Base-by-base conservation (phyloP, 2,888 invertebrate species). In the Cantharis rufa region DNA sequence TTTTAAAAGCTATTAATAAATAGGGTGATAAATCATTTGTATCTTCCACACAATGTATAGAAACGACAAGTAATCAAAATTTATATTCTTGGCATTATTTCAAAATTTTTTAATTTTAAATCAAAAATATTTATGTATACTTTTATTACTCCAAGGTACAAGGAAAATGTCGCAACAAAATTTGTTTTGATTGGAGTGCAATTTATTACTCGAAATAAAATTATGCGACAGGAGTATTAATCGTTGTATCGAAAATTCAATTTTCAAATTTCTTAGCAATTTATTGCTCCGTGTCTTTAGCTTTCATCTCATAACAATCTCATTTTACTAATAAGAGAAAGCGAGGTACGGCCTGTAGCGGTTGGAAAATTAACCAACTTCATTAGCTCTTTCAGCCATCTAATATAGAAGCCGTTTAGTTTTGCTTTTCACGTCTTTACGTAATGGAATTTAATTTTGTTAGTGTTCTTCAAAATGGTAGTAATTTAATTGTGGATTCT, bases 281-380 rank as follows among this genome's bases (percentile, higher is more conserved):
- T 77, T 77, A 28, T 64, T 61, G 28, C 27, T 21, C 70, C 62
- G 73, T 77, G 73, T 71, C 73, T 70, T 72, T 72, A 71, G 73
- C 73, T 77, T 77, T 77, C 77, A 77, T 77, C 73, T 77, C 66
- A 69, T 71, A 73, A 77, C 73, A 77, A 77, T 70, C 74, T 77
- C 72, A 77, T 77, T 77, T 70, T 70, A 69, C 62, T 62, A 74
- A 77, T 73, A 77, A 74, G 74, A 70, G 77, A 70, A 70, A 64
- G 71, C 70, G 70, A 77, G 72, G 77, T 71, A 70, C 66, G 27
- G 77, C 77, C 77, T 70, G 62, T 71, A 70, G 77, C 74, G 74
- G 77, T 74, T 64, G 70, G 15, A 21, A 77, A 77, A 77, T 77
- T 77, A 77, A 77, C 77, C 72, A 72, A 77, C 74, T 72, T 77